Conservation (phyloP, 1,140 invertebrate genomes). For the Acyrthosiphon pisum region DNA sequence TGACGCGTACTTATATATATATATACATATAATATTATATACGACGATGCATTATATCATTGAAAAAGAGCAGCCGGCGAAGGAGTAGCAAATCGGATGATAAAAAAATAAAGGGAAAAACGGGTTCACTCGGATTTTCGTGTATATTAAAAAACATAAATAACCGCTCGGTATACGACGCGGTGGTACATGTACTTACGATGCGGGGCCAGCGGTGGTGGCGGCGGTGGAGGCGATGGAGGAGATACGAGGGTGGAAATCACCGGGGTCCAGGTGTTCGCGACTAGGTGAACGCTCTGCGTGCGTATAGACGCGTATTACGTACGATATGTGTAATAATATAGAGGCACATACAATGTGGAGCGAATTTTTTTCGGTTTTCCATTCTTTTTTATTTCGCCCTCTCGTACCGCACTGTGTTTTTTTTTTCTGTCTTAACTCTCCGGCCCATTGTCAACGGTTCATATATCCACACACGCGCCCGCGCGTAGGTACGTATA, state of each 20-base stretch:
- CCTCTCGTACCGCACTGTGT: slow-evolving; percentile 8
- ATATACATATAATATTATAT: neutral
- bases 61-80: slow-evolving; percentile 53
- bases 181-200: neutral
- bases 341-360: neutral
- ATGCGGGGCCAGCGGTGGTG: neutral
- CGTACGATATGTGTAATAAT: neutral
- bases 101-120: slow-evolving; percentile 32
- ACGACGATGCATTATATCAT: slow-evolving; percentile 13
- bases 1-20: neutral
- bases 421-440: slow-evolving; percentile 57
- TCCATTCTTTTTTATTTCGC: slow-evolving; percentile 9
- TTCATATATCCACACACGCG: slow-evolving; percentile 14
- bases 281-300: slow-evolving; percentile 11
- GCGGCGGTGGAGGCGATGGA: neutral
- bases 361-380: slow-evolving; percentile 49
- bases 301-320: neutral
- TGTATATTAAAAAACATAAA: slow-evolving; percentile 58
- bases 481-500: neutral
- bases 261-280: slow-evolving; percentile 53
- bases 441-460: slow-evolving; percentile 53
- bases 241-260: slow-evolving; percentile 52
- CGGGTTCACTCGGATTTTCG: slow-evolving; percentile 52
- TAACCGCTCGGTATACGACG: slow-evolving; percentile 14
- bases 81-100: slow-evolving; percentile 35